Base-by-base conservation (phyloP, 2,797 vertebrate genomes). In the Phrynocephalus forsythii region DNA sequence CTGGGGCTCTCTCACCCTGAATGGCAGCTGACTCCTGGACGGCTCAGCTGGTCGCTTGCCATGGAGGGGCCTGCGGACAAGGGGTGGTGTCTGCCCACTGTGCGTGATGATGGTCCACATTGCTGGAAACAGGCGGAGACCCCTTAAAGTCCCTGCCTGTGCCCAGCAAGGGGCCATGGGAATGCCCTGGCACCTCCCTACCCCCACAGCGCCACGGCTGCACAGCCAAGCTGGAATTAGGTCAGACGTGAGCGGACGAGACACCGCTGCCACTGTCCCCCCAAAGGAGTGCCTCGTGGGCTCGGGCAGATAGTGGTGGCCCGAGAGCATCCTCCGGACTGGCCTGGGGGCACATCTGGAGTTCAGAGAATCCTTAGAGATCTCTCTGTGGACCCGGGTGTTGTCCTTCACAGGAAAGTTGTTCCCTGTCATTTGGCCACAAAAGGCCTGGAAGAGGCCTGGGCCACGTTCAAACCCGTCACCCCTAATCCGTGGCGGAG, bases 151-250 rank as follows among this genome's bases (percentile, higher is more conserved):
- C 68, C 26, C 50, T 13, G 6, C 3, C 52, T 8, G 3, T 5
- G 20, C 22, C 8, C 5, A 24, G 72, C 24, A 7, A n/a, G n/a
- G 38, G 7, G 38, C 1, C 68, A 8, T 5, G 38, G 15, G 69
- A 33, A 30, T 69, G 18, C 73, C n/a, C 5, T 16, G 60, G 60
- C 38, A 2, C 63, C 38, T 6, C 15, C 5, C 13, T 24, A 7
- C 67, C 38, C 66, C 67, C 67, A 6, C 67, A 67, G 16, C 67
- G 6, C 67, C 67, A 10, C 9, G 7, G 10, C 77, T 50, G 71
- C 48, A 85, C 68, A 26, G 82, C 30, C 0, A 48, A 18, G 38
- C 73, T 22, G 91, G 94, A 95, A 94, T 92, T 94, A 94, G 95
- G 94, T 95, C 94, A 95, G 80, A 82, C 87, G 90, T 0, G 24